Evolutionary conservation across 2,888 invertebrate genomes (phyloP).

Genomic region (Syrphus vitripennis): DNA sequence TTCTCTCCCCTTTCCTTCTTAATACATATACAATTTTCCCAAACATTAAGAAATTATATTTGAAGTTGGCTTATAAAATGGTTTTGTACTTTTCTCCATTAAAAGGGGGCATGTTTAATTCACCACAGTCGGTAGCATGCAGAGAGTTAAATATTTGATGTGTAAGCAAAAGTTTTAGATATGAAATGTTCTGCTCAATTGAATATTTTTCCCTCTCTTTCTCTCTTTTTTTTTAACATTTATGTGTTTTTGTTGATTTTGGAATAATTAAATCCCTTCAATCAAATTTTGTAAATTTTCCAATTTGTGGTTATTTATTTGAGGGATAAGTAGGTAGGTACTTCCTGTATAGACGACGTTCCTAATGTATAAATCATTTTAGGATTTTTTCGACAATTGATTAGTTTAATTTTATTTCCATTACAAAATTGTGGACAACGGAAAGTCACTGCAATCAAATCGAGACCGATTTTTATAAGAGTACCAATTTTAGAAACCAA

Average conservation of each 20-base stretch:
- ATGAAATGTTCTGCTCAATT: not conserved
- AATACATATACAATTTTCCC: not conserved
- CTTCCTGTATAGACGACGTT: too few species aligned
- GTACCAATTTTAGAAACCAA: too few species aligned
- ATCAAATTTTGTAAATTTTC: not conserved
- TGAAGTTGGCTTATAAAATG: constrained; percentile 17
- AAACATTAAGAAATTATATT: constrained; percentile 16
- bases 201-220: not conserved
- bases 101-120: not conserved
- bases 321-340: too few species aligned
- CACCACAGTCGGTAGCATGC: not conserved
- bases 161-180: not conserved
- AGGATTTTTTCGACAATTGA: too few species aligned
- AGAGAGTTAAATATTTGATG: constrained; percentile 10
- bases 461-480: too few species aligned
- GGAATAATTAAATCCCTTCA: not conserved
- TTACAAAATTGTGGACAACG: too few species aligned
- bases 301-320: not conserved
- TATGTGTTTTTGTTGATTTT: not conserved
- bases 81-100: not conserved
- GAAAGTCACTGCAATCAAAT: too few species aligned
- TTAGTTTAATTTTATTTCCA: too few species aligned
- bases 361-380: too few species aligned
- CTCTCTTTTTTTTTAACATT: not conserved
- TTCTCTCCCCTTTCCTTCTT: not conserved